Evolutionary conservation across 2,888 invertebrate genomes (phyloP), one percentile per base, ranked within the genome.

Genomic region (Unio pictorum): DNA sequence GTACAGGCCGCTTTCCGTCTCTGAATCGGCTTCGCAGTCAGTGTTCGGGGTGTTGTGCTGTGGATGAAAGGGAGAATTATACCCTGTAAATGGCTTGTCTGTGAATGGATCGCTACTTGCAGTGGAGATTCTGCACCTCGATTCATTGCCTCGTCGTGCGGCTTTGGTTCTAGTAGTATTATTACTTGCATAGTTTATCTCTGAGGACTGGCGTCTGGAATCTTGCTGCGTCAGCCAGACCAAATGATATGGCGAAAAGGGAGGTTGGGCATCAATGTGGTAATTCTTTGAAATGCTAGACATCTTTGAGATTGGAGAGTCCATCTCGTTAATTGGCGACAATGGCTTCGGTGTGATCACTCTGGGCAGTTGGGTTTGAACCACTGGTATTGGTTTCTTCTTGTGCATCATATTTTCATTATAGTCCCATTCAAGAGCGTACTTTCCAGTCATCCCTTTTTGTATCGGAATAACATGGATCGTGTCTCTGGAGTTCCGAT

Each of bases 1-100:
- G 64, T 54, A 60, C 59, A 5, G 61, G 11, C 54, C 65, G 60
- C 30, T 70, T 63, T 6, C 67, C 23, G 64, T 72, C 68, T 74
- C 79, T 60, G 79, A 78, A 1, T 73, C 76, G 18, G 66, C 69
- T 26, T 81, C 83, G 56, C 74, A 78, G 54, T 81, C 81, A 6
- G 78, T 81, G 17, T 79, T 84, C 3, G 84, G 85, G 0, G 85
- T 85, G 72, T 84, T 85, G 73, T 82, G 75, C 71, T 83, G 78
- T 6, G 84, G 84, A 62, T 72, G 80, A 62, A 79, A 84, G 2
- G 84, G 82, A 1, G 83, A 85, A 55, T 45, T 3, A 45, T 45
- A 45, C 15, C 45, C 45, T 45, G 45, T 45, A 15, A 45, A 45
- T 45, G 8, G 45, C 3, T 45, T 45, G 15, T 45, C 45, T 45